These are phyloP conservation scores for Melinaea marsaeus DNA, from an alignment of 2,888 invertebrate genomes.

Conservation along the genomic window DNA sequence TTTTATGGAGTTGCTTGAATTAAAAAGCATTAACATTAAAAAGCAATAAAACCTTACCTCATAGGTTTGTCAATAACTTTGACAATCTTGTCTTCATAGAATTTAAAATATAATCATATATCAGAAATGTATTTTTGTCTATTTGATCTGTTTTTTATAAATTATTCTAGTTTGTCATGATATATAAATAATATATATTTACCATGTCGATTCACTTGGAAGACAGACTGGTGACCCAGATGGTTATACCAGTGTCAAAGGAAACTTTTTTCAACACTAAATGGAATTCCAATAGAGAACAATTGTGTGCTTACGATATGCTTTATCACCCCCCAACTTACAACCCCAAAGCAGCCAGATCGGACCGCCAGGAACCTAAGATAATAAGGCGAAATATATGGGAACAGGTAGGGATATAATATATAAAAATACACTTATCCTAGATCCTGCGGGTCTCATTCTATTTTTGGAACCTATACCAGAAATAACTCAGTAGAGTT, in stretches of 20 bases:
- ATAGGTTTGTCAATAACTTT: too few relatives aligned
- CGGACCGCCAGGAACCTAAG: constrained; percentile 64
- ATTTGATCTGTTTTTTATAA: background rate
- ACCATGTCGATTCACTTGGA: constrained; percentile 30
- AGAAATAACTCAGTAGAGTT: too few relatives aligned
- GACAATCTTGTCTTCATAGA: too few relatives aligned
- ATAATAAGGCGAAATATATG: constrained; percentile 67
- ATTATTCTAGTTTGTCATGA: background rate
- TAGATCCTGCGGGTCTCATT: too few relatives aligned
- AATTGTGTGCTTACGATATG: constrained; percentile 67
- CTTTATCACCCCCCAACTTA: constrained; percentile 69
- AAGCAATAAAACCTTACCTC: too few relatives aligned
- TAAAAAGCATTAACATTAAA: too few relatives aligned
- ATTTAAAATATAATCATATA: too few relatives aligned
- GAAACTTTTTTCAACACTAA: constrained; percentile 63
- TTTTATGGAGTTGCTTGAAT: too few relatives aligned
- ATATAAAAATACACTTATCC: too few relatives aligned
- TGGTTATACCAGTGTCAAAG: constrained; percentile 64
- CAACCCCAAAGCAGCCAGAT: constrained; percentile 63
- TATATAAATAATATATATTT: background rate
- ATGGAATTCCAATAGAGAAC: constrained; percentile 46
- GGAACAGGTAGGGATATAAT: constrained; percentile 49
- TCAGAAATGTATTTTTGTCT: too few relatives aligned
- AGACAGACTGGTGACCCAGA: constrained; percentile 48
- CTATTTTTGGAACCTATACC: too few relatives aligned